Conservation (phyloP, 2,888 invertebrate species). For the Xestia ashworthii region DNA sequence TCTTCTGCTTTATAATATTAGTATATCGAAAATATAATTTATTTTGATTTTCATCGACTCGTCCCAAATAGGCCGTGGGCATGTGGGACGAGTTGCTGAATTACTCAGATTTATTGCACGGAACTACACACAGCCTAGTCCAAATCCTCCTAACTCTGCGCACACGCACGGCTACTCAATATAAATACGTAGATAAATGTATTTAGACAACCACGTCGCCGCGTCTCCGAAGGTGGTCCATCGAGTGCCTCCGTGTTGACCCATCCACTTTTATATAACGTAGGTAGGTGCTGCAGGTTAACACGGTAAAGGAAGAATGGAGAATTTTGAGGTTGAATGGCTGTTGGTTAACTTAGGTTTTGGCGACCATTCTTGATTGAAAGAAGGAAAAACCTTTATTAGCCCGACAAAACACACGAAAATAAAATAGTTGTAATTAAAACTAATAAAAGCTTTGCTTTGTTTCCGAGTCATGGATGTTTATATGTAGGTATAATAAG, state of each 20-base stretch:
- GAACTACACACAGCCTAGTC: constrained; percentile 27
- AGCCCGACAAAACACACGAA: no score
- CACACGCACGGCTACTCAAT: constrained; percentile 67
- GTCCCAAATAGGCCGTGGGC: no score
- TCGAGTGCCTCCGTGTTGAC: constrained; percentile 62
- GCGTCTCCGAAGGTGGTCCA: constrained; percentile 62
- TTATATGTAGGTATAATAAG: no score
- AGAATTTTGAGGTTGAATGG: not conserved
- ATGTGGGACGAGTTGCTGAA: no score
- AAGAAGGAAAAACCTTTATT: no score
- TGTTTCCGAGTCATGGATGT: no score
- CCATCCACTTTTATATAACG: constrained; percentile 56
- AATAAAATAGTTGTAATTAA: no score
- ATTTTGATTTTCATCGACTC: no score
- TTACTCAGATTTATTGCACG: not conserved
- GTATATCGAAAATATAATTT: no score
- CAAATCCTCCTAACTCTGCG: constrained; percentile 58
- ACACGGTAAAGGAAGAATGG: constrained; percentile 1
- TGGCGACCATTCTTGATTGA: not conserved
- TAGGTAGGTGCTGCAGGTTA: constrained; percentile 33
- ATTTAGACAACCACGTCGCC: constrained; percentile 70
- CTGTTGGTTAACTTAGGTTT: not conserved
- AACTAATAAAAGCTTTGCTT: no score
- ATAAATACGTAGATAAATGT: constrained; percentile 78
- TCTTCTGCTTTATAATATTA: no score